Base-by-base conservation (phyloP, 2,888 invertebrate species). In the Thymelicus sylvestris region DNA sequence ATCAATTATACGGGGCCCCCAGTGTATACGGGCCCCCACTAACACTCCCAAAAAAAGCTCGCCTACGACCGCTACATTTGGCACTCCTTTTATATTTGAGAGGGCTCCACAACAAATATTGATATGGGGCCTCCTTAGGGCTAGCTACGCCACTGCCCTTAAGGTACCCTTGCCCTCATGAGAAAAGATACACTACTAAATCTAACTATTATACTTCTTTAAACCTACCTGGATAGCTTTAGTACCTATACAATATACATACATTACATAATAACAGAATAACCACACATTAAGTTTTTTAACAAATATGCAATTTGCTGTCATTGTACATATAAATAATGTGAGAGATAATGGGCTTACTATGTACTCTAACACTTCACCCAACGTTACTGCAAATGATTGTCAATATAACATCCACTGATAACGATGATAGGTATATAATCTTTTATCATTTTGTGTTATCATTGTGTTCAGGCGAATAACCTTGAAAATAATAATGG, bases 381-480 rank as follows among this genome's bases (percentile, higher is more conserved):
- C 8, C 50, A 52, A 7, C 7, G 24, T 24, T 24, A 55, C 24
- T 8, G 19, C 55, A 55, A 55, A 55, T 55, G 12, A 55, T 24
- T 24, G 55, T 55, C 24, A 24, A 12, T 55, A 55, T 24, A 55
- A 24, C 10, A 55, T 24, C 57, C 7, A 38, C 57, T 57, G 57
- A 57, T 57, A 57, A 38, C 31, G 57, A 57, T 57, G 31, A 57
- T 55, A 31, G 31, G 31, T 31, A 55, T 57, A 57, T 38, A 31
- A 38, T 57, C 57, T 57, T 13, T 57, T 57, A 57, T 57, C 57
- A 57, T 38, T 38, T 38, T 38, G 57, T 57, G 12, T 57, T 57
- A 57, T 57, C 57, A 57, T 55, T 12, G 8, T 38, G 31, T n/a
- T 57, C 57, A 38, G 31, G 13, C 57, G 13, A 38, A 7, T 24